Percentiles rank a stretch among this genome's conserved stretches.
These are phyloP conservation scores for Euzophera pinguis DNA, from an alignment of 2,888 invertebrate genomes.

Conservation along the genomic window DNA sequence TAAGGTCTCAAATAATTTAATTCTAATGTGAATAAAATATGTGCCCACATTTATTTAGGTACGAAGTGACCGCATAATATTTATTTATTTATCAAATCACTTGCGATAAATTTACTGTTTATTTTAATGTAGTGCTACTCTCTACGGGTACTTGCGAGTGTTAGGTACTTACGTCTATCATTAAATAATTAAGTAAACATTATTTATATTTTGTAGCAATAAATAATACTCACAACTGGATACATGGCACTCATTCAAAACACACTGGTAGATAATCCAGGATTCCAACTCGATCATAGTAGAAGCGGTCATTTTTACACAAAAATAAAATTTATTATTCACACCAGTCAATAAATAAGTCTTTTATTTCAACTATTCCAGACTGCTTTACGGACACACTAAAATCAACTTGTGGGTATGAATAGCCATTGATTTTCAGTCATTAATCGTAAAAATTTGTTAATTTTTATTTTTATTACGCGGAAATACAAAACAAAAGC, in stretches of 20 bases:
- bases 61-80: too few species aligned
- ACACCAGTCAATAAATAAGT: conserved; percentile 39
- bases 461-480: conserved; percentile 42
- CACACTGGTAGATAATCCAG: conserved; percentile 85
- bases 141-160: too few species aligned
- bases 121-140: too few species aligned
- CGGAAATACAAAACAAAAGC: conserved; percentile 37
- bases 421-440: conserved; percentile 40
- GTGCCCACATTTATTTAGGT: too few species aligned
- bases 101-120: too few species aligned
- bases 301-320: conserved; percentile 68
- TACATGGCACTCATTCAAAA: conserved; percentile 83
- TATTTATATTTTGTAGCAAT: background rate
- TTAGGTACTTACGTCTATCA: too few species aligned
- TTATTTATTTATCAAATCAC: too few species aligned
- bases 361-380: conserved; percentile 25
- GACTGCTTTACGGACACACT: conserved; percentile 35
- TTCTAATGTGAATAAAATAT: too few species aligned
- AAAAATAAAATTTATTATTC: conserved; percentile 18
- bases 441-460: conserved; percentile 37
- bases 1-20: too few species aligned
- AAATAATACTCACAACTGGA: conserved; percentile 81
- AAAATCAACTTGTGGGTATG: conserved; percentile 24
- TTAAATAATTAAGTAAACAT: background rate
- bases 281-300: conserved; percentile 84